Percentiles rank a stretch among this genome's conserved stretches.
These are phyloP conservation scores for Eupithecia subfuscata DNA, from an alignment of 2,888 invertebrate species.

Conservation along the genomic window DNA sequence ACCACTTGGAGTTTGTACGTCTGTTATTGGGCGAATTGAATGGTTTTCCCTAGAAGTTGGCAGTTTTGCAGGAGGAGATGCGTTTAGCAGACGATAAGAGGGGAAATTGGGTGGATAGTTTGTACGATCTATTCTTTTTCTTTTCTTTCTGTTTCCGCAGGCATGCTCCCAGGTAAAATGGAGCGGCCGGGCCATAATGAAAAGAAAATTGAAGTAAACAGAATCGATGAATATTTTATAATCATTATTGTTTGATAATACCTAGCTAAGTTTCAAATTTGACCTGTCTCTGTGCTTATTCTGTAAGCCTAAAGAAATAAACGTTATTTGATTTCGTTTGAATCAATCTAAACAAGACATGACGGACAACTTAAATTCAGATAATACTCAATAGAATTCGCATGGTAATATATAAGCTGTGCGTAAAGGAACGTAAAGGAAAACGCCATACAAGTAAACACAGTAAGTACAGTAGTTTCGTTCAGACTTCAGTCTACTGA, in stretches of 20 bases:
- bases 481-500: neutral
- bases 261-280: too few species aligned
- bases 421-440: neutral
- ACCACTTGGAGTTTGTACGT: constrained; percentile 54
- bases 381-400: neutral
- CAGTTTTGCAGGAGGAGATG: neutral
- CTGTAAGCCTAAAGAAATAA: neutral
- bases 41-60: constrained; percentile 41
- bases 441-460: neutral
- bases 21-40: constrained; percentile 42
- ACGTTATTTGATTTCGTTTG: neutral
- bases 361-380: neutral
- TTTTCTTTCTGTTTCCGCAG: neutral
- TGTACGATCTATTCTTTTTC: too few species aligned
- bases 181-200: too few species aligned
- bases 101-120: neutral
- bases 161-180: too few species aligned
- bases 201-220: too few species aligned
- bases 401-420: neutral
- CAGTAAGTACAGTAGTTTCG: neutral
- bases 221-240: too few species aligned
- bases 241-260: too few species aligned
- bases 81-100: neutral
- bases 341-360: neutral
- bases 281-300: neutral